Evolutionary conservation across 2,797 vertebrate genomes (phyloP), one percentile per base, ranked within the genome.

Genomic region (Mionectes olivaceus): DNA sequence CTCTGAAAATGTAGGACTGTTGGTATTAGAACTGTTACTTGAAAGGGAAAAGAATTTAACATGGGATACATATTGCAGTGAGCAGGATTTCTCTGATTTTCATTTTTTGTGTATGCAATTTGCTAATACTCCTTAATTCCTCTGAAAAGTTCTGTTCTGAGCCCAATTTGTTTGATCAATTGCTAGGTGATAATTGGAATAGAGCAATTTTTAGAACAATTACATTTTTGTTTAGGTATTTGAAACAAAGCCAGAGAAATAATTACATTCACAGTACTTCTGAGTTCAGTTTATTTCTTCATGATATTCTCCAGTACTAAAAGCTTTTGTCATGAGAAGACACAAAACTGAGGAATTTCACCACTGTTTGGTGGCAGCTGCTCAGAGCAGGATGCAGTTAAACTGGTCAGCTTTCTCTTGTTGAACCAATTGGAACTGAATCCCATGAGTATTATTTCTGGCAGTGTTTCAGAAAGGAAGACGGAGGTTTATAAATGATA

Each of bases 391-490:
- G 91, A 69, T 23, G 49, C 80, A 25, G 55, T 70, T 78, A 55
- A 65, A 44, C 79, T 92, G 87, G 71, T 80, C 79, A 88, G 46
- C 79, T 82, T 92, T 95, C 59, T 89, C 56, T 80, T 91, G 55
- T 64, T 92, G 83, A 73, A 83, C 83, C 84, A 94, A 81, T 92
- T 89, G 86, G 69, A 83, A 64, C 33, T 93, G 89, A 91, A 84
- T 67, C 75, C 21, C 59, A 27, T 18, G 35, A 60, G 35, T 19
- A 6, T 13, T 47, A 13, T 46, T 67, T 21, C 69, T 96, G 86
- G 90, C 79, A 87, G 2, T 30, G 27, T 64, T 87, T 93, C 83
- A 90, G 52, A 86, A 63, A 65, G 47, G 23, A 81, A 18, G 11
- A 11, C n/a, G 13, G 13, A 61, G 7, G 25, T 68, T 92, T 94